Base-by-base conservation (phyloP, 2,797 vertebrate species). In the Oryzias dopingdopingensis region DNA sequence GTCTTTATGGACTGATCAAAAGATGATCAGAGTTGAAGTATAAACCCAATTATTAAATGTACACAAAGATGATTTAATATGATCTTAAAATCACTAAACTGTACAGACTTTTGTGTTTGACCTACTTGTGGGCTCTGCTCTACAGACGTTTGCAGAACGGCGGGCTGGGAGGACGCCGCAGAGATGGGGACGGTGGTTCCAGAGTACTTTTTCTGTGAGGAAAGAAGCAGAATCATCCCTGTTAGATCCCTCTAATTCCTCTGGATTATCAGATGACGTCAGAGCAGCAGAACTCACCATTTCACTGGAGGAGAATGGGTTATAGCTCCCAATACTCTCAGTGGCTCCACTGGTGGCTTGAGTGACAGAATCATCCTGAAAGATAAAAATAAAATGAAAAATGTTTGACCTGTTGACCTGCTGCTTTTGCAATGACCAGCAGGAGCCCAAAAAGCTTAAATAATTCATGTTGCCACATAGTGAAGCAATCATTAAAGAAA, bases 51-150 rank as follows among this genome's bases (percentile, higher is more conserved):
- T 29, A 29, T 29, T 6, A 29, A 6, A 29, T 29, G 10, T 3
- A 37, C 10, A 12, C 8, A 32, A 26, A 26, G 8, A 32, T 10
- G 8, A 32, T 10, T 26, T 32, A 8, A 32, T 32, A 12, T 10
- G 8, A 32, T 1, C 8, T 10, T 32, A 8, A 8, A 32, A 32
- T 12, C 2, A 32, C 29, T 32, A 37, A 22, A 22, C 20, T 22
- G 10, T 37, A 12, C 10, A 12, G 29, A 32, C 8, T 32, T 26
- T 32, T 32, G 29, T 10, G 10, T 42, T 4, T 10, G 17, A 62
- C 85, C 86, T 47, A 98, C 97, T 90, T 96, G 90, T 12, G 94
- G 88, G 1, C 84, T 94, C 50, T 95, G 94, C 51, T 98, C 96
- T 84, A 94, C 84, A 0, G 96, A 98, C 0, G 96, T 92, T 77